Conservation (phyloP, 1,140 invertebrate genomes). For the Pogonus chalceus region DNA sequence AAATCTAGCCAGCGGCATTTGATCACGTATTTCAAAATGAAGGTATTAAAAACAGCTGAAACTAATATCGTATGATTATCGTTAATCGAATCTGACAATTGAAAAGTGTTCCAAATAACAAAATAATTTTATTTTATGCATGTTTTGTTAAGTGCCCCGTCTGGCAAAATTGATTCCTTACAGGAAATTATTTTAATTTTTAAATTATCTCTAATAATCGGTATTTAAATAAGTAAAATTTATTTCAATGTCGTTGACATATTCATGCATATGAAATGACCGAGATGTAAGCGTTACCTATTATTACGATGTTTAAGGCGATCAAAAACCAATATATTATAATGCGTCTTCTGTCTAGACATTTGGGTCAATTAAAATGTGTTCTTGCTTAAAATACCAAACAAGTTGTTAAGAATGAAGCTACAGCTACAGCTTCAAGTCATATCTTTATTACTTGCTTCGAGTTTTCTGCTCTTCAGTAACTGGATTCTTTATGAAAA, state of each 20-base stretch:
- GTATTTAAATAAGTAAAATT: neutral
- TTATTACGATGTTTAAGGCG: neutral
- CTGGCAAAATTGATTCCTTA: neutral
- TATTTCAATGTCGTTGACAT: neutral
- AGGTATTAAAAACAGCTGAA: too few species aligned
- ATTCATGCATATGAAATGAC: neutral
- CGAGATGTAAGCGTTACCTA: neutral
- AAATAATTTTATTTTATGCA: too few species aligned
- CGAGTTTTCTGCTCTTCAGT: too few species aligned
- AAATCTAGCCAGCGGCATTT: too few species aligned
- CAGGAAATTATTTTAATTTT: neutral
- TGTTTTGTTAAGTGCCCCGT: too few species aligned
- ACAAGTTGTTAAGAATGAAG: neutral
- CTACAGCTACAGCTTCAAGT: neutral
- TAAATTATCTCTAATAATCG: neutral
- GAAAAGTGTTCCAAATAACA: too few species aligned
- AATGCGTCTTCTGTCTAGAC: slow-evolving; percentile 6
- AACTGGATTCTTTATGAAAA: too few species aligned
- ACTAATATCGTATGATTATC: too few species aligned
- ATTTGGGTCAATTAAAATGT: slow-evolving; percentile 6
- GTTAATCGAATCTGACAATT: too few species aligned
- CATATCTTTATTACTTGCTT: slow-evolving; percentile 2
- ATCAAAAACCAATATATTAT: slow-evolving; percentile 8
- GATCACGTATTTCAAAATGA: too few species aligned
- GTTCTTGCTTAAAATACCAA: neutral